Percentiles rank a stretch among this genome's conserved stretches.
Evolutionary conservation across 2,113 vertebrate species (phyloP).

Genomic region (Ursus arctos): DNA sequence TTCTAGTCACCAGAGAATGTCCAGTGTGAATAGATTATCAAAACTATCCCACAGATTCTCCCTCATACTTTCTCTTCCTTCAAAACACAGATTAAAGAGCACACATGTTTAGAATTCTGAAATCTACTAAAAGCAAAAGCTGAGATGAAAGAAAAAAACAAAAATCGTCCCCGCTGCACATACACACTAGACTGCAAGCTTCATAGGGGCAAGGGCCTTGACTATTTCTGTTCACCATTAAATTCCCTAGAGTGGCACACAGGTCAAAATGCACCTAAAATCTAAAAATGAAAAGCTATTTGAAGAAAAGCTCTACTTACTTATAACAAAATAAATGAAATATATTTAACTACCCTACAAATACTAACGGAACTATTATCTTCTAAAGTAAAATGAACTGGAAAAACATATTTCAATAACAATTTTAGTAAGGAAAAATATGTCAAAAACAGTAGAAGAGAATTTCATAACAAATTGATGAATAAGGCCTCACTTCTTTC

Average conservation of each 20-base stretch:
- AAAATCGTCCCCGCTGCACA: neutral
- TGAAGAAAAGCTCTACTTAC: neutral
- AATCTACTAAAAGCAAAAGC: neutral
- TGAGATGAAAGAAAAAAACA: neutral
- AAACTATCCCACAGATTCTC: neutral
- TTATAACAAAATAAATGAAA: neutral
- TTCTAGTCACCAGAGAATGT: neutral
- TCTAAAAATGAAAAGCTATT: neutral
- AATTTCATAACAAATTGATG: neutral
- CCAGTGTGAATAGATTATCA: neutral
- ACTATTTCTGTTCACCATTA: neutral
- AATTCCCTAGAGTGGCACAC: neutral
- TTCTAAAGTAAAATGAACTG: neutral
- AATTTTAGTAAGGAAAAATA: neutral
- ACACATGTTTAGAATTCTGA: neutral
- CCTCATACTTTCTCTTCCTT: neutral
- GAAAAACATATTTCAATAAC: neutral
- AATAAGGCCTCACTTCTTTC: neutral
- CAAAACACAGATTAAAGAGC: neutral
- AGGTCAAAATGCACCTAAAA: neutral
- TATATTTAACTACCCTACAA: neutral
- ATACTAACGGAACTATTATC: neutral
- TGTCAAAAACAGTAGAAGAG: neutral
- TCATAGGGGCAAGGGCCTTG: too few species aligned
- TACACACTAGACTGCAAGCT: neutral